A percentile compares a stretch with the other conserved stretches of the same genome.
phyloP scores from a whole-genome alignment of 2,888 invertebrate genomes.

The Thelaira solivaga region DNA sequence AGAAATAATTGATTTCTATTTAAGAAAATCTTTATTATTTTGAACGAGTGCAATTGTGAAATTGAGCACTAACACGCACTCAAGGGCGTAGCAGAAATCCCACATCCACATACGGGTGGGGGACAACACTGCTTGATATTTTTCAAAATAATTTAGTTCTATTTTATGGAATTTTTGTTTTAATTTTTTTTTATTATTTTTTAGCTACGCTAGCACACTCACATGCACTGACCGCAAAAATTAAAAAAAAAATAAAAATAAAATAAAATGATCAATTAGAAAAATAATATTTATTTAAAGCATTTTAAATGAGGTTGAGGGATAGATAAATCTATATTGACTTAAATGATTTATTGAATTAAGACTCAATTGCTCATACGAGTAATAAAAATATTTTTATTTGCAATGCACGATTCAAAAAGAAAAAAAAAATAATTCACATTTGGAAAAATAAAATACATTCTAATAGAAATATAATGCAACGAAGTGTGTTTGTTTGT shows the following conservation, averaged over 20 bases:
- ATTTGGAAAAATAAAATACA: neutral
- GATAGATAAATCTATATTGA: constrained; percentile 17
- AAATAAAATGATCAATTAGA: constrained; percentile 51
- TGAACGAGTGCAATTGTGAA: constrained; percentile 14
- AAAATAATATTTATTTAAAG: constrained; percentile 1
- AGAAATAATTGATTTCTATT: constrained; percentile 36
- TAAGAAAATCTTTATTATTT: constrained; percentile 29
- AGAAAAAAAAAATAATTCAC: too few species aligned
- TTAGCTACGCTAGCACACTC: too few species aligned
- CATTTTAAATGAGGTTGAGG: constrained; percentile 43
- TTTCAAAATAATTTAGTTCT: too few species aligned
- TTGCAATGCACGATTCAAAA: neutral
- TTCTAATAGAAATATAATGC: neutral
- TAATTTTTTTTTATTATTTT: too few species aligned
- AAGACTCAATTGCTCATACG: neutral
- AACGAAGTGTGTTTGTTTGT: too few species aligned
- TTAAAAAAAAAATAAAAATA: too few species aligned
- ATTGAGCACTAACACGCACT: constrained; percentile 17
- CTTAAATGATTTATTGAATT: constrained; percentile 49
- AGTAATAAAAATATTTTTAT: neutral
- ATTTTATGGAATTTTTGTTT: too few species aligned
- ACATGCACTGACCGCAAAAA: too few species aligned
- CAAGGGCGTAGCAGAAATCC: too few species aligned
- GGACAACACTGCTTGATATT: too few species aligned
- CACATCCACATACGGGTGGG: too few species aligned